phyloP scores from a whole-genome alignment of 1,140 invertebrate species.

The Archivesica marissinica region DNA sequence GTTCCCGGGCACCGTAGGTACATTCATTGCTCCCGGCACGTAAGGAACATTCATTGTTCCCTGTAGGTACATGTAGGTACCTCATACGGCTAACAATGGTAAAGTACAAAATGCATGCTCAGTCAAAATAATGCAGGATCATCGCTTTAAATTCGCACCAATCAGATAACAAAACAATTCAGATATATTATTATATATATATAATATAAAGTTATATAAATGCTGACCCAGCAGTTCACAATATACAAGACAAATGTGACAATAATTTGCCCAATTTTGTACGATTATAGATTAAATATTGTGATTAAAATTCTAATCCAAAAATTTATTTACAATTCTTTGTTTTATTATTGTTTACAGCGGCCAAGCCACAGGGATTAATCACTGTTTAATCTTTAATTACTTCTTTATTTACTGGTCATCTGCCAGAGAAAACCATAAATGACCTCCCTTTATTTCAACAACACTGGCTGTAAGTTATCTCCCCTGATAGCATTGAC shows the following conservation, averaged over 20 bases:
- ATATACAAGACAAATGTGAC: slow-evolving; percentile 5
- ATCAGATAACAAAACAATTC: slow-evolving; percentile 8
- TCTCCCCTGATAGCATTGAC: background rate
- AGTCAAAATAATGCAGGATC: too few relatives aligned
- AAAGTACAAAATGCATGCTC: too few relatives aligned
- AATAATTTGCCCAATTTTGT: background rate
- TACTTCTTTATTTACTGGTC: slow-evolving; percentile 44
- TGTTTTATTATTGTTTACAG: slow-evolving; percentile 61
- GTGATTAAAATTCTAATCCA: slow-evolving; percentile 23
- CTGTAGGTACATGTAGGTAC: too few relatives aligned
- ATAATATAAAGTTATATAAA: slow-evolving; percentile 7
- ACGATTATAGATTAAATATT: slow-evolving; percentile 30
- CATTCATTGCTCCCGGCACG: too few relatives aligned
- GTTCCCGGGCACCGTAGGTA: too few relatives aligned
- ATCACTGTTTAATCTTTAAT: slow-evolving; percentile 39
- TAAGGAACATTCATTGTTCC: too few relatives aligned
- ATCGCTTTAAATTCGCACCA: background rate
- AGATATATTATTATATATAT: background rate
- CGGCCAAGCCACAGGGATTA: slow-evolving; percentile 48
- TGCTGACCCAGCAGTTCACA: background rate
- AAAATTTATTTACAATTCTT: slow-evolving; percentile 48
- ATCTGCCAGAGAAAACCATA: slow-evolving; percentile 20
- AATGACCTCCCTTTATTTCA: background rate
- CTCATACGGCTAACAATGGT: too few relatives aligned
- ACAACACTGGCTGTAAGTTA: background rate